Conservation (phyloP, 1,140 invertebrate genomes). For the Aethina tumida region DNA sequence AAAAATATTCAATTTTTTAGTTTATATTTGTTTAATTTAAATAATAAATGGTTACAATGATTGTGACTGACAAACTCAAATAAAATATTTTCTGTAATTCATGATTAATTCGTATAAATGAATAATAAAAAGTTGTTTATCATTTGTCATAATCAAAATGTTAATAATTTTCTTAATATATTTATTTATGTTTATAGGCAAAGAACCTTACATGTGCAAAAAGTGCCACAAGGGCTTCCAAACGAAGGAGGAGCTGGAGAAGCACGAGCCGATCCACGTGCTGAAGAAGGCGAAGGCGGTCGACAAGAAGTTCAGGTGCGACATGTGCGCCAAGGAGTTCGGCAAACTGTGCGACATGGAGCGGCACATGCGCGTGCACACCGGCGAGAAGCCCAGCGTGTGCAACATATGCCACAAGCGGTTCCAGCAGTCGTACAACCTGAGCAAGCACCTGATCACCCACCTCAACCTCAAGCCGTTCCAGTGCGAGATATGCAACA, state of each 20-base stretch:
- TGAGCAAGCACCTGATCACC: conserved; percentile 73
- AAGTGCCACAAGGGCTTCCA: conserved; percentile 25
- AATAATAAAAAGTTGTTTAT: no score
- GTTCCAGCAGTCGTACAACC: conserved; percentile 77
- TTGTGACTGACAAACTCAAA: no score
- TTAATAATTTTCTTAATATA: no score
- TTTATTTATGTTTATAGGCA: conserved; percentile 20
- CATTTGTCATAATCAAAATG: no score
- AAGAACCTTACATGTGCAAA: conserved; percentile 24
- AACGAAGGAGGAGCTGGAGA: conserved; percentile 17
- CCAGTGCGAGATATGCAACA: conserved; percentile 56
- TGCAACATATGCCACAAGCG: conserved; percentile 66
- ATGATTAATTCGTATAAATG: no score
- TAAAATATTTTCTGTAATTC: no score
- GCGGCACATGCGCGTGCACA: conserved; percentile 38
- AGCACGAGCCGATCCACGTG: conserved; percentile 23
- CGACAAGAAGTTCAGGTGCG: conserved; percentile 22
- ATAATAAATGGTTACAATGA: no score
- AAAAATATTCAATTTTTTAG: no score
- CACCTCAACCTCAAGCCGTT: conserved; percentile 75
- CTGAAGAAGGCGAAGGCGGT: conserved; percentile 16
- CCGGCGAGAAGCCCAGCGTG: conserved; percentile 51
- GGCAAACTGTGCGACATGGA: conserved; percentile 30
- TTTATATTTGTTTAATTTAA: no score
- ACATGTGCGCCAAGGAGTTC: conserved; percentile 26